Base-by-base conservation (phyloP, 2,113 vertebrate species). In the Bagarius yarrelli region DNA sequence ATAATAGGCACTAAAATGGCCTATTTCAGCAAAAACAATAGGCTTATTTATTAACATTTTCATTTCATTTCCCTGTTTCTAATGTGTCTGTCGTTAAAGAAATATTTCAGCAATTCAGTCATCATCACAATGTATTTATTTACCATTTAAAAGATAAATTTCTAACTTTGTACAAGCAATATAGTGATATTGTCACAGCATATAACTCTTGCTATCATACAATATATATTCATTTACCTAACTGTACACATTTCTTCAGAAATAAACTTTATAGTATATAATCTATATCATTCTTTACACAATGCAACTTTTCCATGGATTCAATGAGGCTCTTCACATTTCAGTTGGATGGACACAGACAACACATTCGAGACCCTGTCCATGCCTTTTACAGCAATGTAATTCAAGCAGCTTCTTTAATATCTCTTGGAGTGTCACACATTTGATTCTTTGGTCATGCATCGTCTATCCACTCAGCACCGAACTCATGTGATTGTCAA, bases 181-280 rank as follows among this genome's bases (percentile, higher is more conserved):
- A 87, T 81, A 87, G 81, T 77, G 53, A 84, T 56, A 76, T 78
- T 76, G 30, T 87, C 74, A 83, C 82, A 75, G 78, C 74, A 83
- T 86, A 86, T 79, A 73, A 83, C 55, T 87, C 81, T 84, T 81
- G 73, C 86, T 87, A 87, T 83, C 21, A 79, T 87, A 87, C 85
- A 87, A 79, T 86, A 83, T 75, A 79, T 86, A 83, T 75, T 83
- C 50, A 83, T 85, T 76, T 87, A 87, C 83, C 85, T 76, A 85
- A 87, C 82, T 86, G 79, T 86, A 85, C 85, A 87, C 76, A 83
- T 76, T 50, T 70, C 77, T 72, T 61, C 53, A 73, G 66, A 81
- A 83, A 87, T 83, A 87, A 85, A 85, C 75, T 72, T 79, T 36
- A 66, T 83, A 78, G 81, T 81, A 84, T 78, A 84, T 59, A 81